Conservation (phyloP, 2,888 invertebrate genomes). For the Hydriomena furcata region DNA sequence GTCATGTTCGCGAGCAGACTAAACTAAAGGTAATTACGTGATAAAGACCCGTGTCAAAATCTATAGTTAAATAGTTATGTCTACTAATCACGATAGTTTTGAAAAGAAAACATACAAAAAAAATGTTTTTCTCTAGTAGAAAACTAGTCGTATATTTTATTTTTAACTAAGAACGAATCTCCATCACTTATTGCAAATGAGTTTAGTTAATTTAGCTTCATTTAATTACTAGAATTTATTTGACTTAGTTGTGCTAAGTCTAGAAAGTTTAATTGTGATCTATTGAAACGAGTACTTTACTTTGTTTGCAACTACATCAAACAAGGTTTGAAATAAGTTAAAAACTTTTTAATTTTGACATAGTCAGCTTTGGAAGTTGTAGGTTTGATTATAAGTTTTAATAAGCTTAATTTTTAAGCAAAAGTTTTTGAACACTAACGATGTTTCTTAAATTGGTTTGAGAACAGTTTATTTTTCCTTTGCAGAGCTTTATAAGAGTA, state of each 20-base stretch:
- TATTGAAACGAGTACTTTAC: background rate
- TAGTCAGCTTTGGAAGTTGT: background rate
- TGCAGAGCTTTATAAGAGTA: too few relatives aligned
- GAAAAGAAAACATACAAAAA: too few relatives aligned
- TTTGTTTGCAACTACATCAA: slow-evolving; percentile 9
- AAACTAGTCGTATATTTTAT: too few relatives aligned
- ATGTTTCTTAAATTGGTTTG: slow-evolving; percentile 1
- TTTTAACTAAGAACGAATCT: too few relatives aligned
- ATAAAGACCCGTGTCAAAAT: too few relatives aligned
- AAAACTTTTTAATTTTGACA: slow-evolving; percentile 8
- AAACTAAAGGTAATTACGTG: too few relatives aligned
- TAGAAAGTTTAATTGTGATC: slow-evolving; percentile 11
- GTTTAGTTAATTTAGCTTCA: too few relatives aligned
- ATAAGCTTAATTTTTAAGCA: slow-evolving; percentile 3
- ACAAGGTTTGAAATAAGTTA: slow-evolving; percentile 9
- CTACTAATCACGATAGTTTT: too few relatives aligned
- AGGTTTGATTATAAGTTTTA: slow-evolving; percentile 13
- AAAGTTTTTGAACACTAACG: slow-evolving; percentile 4
- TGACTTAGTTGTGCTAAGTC: slow-evolving; percentile 2
- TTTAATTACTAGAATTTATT: background rate
- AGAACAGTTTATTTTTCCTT: background rate
- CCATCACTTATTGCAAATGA: too few relatives aligned
- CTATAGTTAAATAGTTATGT: too few relatives aligned
- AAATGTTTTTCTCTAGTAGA: too few relatives aligned
- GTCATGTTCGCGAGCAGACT: too few relatives aligned